Conservation (phyloP, 2,888 invertebrate species). For the Polydrusus tereticollis region DNA sequence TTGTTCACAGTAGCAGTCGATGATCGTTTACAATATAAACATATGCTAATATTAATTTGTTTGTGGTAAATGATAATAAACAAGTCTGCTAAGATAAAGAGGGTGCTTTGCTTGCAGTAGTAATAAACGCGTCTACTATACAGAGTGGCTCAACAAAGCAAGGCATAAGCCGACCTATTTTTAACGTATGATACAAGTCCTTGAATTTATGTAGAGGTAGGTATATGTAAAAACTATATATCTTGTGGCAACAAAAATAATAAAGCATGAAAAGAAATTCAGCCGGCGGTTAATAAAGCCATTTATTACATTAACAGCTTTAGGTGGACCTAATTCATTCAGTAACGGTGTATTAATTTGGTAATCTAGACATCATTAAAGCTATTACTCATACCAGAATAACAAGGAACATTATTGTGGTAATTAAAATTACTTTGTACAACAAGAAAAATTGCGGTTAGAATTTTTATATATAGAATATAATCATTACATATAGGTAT, state of each 20-base stretch:
- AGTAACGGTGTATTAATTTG: slow-evolving; percentile 40
- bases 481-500: no score
- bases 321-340: slow-evolving; percentile 25
- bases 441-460: neutral
- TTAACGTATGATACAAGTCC: no score
- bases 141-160: no score
- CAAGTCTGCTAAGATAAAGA: slow-evolving; percentile 10
- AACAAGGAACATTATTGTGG: slow-evolving; percentile 13
- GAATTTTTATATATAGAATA: neutral
- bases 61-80: slow-evolving; percentile 11
- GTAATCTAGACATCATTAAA: slow-evolving; percentile 36
- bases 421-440: slow-evolving; percentile 13
- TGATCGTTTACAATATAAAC: slow-evolving; percentile 5
- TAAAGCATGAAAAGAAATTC: neutral
- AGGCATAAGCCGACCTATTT: no score
- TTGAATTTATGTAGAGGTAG: no score
- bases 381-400: slow-evolving; percentile 34
- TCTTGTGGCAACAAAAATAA: neutral
- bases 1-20: neutral
- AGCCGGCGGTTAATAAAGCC: neutral
- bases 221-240: no score
- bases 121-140: no score
- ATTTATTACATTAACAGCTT: neutral
- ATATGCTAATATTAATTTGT: slow-evolving; percentile 12
- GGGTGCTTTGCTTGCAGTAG: slow-evolving; percentile 5